Evolutionary conservation across 2,797 vertebrate species (phyloP).

Genomic region (Urophycis tenuis): DNA sequence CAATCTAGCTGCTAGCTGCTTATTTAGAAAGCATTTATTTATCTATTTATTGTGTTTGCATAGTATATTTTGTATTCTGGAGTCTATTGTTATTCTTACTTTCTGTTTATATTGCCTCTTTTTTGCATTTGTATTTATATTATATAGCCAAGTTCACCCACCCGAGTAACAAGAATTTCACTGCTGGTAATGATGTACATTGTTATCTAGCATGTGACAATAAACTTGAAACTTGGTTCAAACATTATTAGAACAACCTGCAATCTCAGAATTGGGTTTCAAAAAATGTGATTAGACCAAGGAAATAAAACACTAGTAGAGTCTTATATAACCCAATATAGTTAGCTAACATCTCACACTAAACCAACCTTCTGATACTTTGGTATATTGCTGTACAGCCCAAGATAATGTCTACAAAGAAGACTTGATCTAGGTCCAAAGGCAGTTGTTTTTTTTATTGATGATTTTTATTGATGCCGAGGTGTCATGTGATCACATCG

Average conservation of each 20-base stretch:
- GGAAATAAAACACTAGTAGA: neutral
- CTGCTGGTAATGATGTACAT: too few relatives aligned
- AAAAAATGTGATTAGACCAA: neutral
- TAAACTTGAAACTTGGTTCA: too few relatives aligned
- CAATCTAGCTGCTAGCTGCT: too few relatives aligned
- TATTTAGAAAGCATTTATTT: too few relatives aligned
- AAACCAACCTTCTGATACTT: neutral
- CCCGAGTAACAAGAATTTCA: too few relatives aligned
- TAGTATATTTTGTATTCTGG: too few relatives aligned
- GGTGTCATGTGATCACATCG: neutral
- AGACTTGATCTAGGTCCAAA: neutral
- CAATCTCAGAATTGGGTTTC: neutral
- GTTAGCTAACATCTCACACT: neutral
- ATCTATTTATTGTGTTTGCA: too few relatives aligned
- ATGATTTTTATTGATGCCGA: neutral
- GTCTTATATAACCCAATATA: neutral
- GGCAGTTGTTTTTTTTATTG: neutral
- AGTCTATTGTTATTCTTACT: too few relatives aligned
- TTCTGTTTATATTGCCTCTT: too few relatives aligned
- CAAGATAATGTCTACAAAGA: neutral
- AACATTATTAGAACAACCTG: neutral
- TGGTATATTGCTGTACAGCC: neutral
- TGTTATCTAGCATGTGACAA: too few relatives aligned
- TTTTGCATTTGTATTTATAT: too few relatives aligned
- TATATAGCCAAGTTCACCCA: too few relatives aligned